Evolutionary conservation across 1,140 invertebrate genomes (phyloP), one percentile per base, ranked within the genome.

Genomic region (Megalopta genalis): DNA sequence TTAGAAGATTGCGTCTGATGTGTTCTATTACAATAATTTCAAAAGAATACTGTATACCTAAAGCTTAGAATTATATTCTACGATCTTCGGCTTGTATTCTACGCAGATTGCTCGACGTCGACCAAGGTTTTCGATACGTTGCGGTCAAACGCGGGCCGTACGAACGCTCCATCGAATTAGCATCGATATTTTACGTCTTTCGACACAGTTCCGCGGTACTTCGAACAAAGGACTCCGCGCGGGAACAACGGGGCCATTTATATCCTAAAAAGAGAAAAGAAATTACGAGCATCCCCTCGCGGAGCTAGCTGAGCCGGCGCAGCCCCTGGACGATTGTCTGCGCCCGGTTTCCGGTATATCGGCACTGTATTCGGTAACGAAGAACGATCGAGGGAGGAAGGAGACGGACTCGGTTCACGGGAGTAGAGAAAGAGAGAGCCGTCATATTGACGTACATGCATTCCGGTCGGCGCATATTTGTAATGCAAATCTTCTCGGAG

Each of bases 401-500:
- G 49, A 63, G 37, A 25, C 46, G 74, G 14, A 23, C 18, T 32
- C 25, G 52, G n/a, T 21, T 39, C 52, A 9, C 39, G 37, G 62
- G n/a, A 21, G n/a, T 18, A 57, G 54, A 57, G 54, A 57, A 57
- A 46, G 25, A 52, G 54, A 66, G 59, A 85, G 62, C 78, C 81
- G 83, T 89, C 87, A 90, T 90, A 90, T 90, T 88, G 88, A 88
- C 85, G 82, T 87, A 86, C 86, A 88, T 80, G 86, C 76, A 86
- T 81, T 84, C 83, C 75, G 77, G 77, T 82, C 82, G 68, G 88
- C 49, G 76, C 81, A 87, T 87, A 89, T 90, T 90, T 90, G 89
- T 87, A 89, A 90, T 90, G 89, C 89, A 90, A 90, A 90, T 90
- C 85, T 88, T 86, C 81, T 83, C 84, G 83, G 74, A 80, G 83